Conservation (phyloP, 2,888 invertebrate species). For the Macrosiphum euphorbiae region DNA sequence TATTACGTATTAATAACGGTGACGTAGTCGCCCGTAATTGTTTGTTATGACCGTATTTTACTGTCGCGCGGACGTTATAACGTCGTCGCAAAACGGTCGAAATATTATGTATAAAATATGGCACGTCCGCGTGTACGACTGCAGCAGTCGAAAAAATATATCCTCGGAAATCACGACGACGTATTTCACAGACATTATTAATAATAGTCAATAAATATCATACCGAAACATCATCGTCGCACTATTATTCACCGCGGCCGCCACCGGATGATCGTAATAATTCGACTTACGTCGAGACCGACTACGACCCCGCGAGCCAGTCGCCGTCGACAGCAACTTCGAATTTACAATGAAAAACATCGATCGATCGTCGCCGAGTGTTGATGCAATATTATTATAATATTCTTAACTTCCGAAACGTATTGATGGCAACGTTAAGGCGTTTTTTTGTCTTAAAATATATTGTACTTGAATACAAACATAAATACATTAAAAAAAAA, state of each 20-base stretch:
- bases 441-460: not conserved
- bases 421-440: not conserved
- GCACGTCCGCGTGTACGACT: not conserved
- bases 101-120: not conserved
- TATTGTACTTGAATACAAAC: not conserved
- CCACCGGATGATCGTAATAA: not conserved
- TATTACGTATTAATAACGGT: not conserved
- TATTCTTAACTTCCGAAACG: not conserved
- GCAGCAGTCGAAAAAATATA: not conserved
- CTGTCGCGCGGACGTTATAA: slow-evolving; percentile 19
- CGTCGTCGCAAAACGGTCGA: not conserved
- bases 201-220: not conserved
- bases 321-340: not conserved
- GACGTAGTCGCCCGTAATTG: not conserved
- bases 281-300: not conserved
- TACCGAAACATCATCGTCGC: not conserved
- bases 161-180: not conserved
- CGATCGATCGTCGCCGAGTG: not conserved
- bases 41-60: slow-evolving; percentile 29
- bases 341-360: not conserved
- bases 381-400: not conserved
- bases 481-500: not conserved
- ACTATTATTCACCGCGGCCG: not conserved
- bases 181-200: not conserved
- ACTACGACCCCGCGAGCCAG: not conserved